Percentiles rank a stretch among this genome's conserved stretches.
Conservation (phyloP, 2,888 invertebrate species). For the Theretra japonica region DNA sequence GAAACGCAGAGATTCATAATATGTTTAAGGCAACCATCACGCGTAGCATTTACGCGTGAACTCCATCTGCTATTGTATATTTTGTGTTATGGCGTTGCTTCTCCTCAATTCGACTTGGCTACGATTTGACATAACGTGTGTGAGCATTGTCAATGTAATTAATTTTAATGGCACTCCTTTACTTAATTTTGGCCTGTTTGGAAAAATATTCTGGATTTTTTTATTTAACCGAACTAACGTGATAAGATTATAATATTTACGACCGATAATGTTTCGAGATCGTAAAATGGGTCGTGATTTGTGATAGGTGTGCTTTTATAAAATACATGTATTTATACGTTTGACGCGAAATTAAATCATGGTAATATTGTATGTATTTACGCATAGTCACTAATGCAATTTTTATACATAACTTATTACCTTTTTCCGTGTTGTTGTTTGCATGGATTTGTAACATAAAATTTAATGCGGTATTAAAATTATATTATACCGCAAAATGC, state of each 20-base stretch:
- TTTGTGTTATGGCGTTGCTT: too few species aligned
- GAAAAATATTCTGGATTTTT: conserved; percentile 1
- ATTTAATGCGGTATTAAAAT: conserved; percentile 7
- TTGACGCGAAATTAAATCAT: conserved; percentile 17
- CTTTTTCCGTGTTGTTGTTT: conserved; percentile 14
- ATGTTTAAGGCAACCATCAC: too few species aligned
- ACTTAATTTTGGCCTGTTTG: too few species aligned
- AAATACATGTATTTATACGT: conserved; percentile 24
- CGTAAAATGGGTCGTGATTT: conserved; percentile 27
- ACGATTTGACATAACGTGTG: too few species aligned
- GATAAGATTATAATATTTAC: not conserved
- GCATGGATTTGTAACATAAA: conserved; percentile 20
- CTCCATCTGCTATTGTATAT: too few species aligned
- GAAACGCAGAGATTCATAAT: too few species aligned
- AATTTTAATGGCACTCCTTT: too few species aligned
- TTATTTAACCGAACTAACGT: conserved; percentile 17
- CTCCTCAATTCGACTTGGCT: too few species aligned
- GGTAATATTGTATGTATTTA: conserved; percentile 19
- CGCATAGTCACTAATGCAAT: conserved; percentile 22
- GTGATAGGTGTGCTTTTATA: conserved; percentile 35
- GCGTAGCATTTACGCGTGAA: too few species aligned
- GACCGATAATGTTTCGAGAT: not conserved
- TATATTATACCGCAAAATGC: not conserved
- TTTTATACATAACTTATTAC: conserved; percentile 24
- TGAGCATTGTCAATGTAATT: too few species aligned